Base-by-base conservation (phyloP, 1,140 invertebrate species). In the Oreohelix idahoensis region DNA sequence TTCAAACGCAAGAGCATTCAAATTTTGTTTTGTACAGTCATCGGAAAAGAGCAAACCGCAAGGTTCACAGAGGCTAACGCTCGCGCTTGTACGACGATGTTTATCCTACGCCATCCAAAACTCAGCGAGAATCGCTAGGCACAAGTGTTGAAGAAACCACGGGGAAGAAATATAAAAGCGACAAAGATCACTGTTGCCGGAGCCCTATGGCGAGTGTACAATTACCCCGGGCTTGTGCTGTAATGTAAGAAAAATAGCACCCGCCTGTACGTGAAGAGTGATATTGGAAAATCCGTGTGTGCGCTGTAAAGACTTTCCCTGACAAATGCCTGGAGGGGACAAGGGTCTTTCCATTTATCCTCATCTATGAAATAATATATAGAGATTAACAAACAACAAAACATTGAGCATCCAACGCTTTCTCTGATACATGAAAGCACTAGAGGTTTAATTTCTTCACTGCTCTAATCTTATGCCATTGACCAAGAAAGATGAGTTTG, bases 211-310 rank as follows among this genome's bases (percentile, higher is more conserved):
- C 29, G 45, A 76, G 74, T 10, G 74, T 26, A 76, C 74, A 76
- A 76, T 76, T 5, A 20, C n/a, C 4, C 2, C 1, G 29, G 32
- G 23, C 32, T 49, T 51, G 39, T 49, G 74, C 11, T 35, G 45
- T 76, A 76, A 76, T 76, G 39, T 53, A 76, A 76, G 5, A 76
- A 76, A 53, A 76, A 76, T 76, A 76, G 74, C 42, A n/a, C 53
- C 74, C 74, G 45, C 53, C 74, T 32, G 15, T 51, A 26, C 71
- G 23, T 32, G 63, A 66, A 4, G 15, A 26, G 20, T 5, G 10
- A 23, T 20, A 23, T 58, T 58, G 15, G 17, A 58, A 58, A 58
- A 20, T 58, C 26, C 51, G 51, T 2, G 1, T 23, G 2, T 26
- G 23, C 51, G 51, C 20, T 75, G 73, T 75, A 35, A 45, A 49